phyloP scores from a whole-genome alignment of 2,888 invertebrate genomes.

The Eumacrocentrus americanus region DNA sequence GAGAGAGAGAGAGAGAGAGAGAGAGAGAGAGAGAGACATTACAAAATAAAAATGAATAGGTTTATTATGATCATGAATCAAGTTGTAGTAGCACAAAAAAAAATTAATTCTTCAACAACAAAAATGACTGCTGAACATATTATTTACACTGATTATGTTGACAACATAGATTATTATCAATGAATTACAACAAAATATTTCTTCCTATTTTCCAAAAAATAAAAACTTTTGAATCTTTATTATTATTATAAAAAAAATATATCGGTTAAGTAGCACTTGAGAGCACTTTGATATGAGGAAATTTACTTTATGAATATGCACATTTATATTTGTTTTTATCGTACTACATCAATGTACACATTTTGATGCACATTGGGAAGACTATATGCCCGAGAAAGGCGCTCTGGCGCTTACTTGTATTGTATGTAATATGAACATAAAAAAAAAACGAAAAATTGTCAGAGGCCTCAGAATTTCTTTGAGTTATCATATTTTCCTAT shows the following conservation, averaged over 20 bases:
- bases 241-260: too few relatives aligned
- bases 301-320: too few relatives aligned
- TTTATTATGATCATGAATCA: slow-evolving; percentile 22
- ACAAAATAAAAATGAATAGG: slow-evolving; percentile 12
- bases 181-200: not conserved
- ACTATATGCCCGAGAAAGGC: too few relatives aligned
- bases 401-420: too few relatives aligned
- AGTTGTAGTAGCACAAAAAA: slow-evolving; percentile 26
- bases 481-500: slow-evolving; percentile 40
- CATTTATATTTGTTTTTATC: too few relatives aligned
- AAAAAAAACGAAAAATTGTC: slow-evolving; percentile 28
- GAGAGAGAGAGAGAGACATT: too few relatives aligned
- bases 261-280: too few relatives aligned
- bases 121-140: not conserved
- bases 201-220: not conserved
- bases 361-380: too few relatives aligned
- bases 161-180: not conserved
- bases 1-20: too few relatives aligned
- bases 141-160: not conserved
- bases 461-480: slow-evolving; percentile 43
- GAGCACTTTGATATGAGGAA: too few relatives aligned
- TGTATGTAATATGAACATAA: not conserved
- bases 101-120: not conserved
- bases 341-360: too few relatives aligned
- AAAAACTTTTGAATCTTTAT: not conserved